These are phyloP conservation scores for Sitodiplosis mosellana DNA, from an alignment of 1,140 invertebrate genomes.

Conservation along the genomic window DNA sequence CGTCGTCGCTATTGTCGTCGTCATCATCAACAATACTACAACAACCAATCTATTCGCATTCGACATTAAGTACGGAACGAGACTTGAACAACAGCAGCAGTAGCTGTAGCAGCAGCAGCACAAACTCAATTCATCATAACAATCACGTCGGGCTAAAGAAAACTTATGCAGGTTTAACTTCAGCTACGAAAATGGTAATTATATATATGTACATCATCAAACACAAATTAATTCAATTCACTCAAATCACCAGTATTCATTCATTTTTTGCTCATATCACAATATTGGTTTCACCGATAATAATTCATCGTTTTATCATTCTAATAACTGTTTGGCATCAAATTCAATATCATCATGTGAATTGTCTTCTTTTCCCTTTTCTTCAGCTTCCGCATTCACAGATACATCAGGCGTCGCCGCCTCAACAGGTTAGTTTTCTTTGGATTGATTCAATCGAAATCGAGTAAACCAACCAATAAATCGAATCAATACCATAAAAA, in stretches of 20 bases:
- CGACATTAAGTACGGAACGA: background rate
- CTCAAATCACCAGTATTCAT: too few species aligned
- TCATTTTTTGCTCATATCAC: too few species aligned
- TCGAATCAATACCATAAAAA: background rate
- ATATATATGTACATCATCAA: too few species aligned
- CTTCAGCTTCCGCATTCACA: background rate
- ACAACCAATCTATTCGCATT: background rate
- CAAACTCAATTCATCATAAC: background rate
- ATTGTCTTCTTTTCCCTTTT: background rate
- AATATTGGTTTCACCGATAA: too few species aligned
- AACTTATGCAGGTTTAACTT: background rate
- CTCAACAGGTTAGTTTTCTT: background rate
- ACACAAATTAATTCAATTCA: too few species aligned
- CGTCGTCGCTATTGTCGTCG: too few species aligned
- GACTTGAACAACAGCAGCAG: background rate
- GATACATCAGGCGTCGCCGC: background rate
- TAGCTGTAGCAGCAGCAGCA: conserved; percentile 3
- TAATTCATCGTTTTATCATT: too few species aligned
- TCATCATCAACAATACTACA: too few species aligned
- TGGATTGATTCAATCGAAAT: too few species aligned
- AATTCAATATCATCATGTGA: too few species aligned
- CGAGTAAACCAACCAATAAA: background rate
- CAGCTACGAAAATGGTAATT: conserved; percentile 3
- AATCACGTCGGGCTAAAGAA: too few species aligned
- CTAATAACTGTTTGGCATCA: too few species aligned